Evolutionary conservation across 2,113 vertebrate species (phyloP).

Genomic region (Microcebus ravelobensis): DNA sequence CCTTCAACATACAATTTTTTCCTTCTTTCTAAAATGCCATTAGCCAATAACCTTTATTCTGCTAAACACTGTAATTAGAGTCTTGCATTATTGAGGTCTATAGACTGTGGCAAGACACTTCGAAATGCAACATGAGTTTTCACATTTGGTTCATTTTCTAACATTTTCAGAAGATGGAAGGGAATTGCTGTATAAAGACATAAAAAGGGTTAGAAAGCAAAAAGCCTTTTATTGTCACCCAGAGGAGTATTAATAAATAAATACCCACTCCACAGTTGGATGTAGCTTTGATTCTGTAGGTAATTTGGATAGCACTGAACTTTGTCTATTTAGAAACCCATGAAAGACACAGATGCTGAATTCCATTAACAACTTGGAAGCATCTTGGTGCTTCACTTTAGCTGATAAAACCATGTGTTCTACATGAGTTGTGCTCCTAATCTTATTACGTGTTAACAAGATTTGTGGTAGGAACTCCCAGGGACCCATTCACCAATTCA

Average conservation of each 20-base stretch:
- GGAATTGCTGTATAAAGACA: constrained; percentile 69
- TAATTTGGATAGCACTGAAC: constrained; percentile 74
- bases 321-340: constrained; percentile 80
- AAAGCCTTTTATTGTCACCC: constrained; percentile 20
- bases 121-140: constrained; percentile 45
- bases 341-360: constrained; percentile 73
- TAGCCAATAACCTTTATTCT: constrained; percentile 40
- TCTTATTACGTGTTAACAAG: constrained; percentile 59
- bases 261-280: constrained; percentile 65
- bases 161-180: constrained; percentile 32
- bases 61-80: constrained; percentile 44
- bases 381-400: constrained; percentile 47
- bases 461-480: constrained; percentile 51
- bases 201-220: constrained; percentile 55
- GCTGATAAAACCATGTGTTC: not conserved
- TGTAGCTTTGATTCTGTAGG: constrained; percentile 62
- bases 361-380: constrained; percentile 66
- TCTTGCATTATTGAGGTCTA: not conserved
- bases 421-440: constrained; percentile 43
- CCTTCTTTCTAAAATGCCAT: constrained; percentile 47
- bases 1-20: not conserved
- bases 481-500: not conserved
- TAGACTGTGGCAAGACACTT: constrained; percentile 9
- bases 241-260: constrained; percentile 71
- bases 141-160: constrained; percentile 50